These are phyloP conservation scores for Eubasilissa splendida DNA, from an alignment of 2,888 invertebrate genomes.

Conservation along the genomic window DNA sequence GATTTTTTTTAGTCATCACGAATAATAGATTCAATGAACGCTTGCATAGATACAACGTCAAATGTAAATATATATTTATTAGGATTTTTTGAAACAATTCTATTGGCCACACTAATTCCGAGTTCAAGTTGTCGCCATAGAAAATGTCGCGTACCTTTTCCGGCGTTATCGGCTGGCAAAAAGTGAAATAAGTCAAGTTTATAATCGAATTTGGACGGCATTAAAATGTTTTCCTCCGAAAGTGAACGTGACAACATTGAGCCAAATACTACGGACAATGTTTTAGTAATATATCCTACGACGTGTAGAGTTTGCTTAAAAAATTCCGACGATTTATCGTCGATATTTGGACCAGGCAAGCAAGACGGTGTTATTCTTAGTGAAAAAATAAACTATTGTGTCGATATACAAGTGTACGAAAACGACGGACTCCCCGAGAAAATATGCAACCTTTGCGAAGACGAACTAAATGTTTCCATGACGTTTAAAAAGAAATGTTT, in stretches of 20 bases:
- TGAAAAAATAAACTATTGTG: slow-evolving; percentile 46
- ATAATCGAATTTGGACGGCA: slow-evolving; percentile 9
- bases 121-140: slow-evolving; percentile 17
- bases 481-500: slow-evolving; percentile 44
- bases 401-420: slow-evolving; percentile 45
- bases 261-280: slow-evolving; percentile 10
- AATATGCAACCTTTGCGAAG: slow-evolving; percentile 44
- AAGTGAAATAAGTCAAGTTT: slow-evolving; percentile 6
- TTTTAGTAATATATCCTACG: slow-evolving; percentile 33
- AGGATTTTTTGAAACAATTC: too few relatives aligned
- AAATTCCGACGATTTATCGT: slow-evolving; percentile 37
- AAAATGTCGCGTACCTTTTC: slow-evolving; percentile 44
- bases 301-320: slow-evolving; percentile 45
- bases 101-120: slow-evolving; percentile 9
- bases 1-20: too few relatives aligned
- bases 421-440: slow-evolving; percentile 46
- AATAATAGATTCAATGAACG: too few relatives aligned
- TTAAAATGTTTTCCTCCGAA: slow-evolving; percentile 32
- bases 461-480: slow-evolving; percentile 42
- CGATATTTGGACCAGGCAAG: slow-evolving; percentile 42
- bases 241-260: slow-evolving; percentile 14
- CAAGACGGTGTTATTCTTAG: slow-evolving; percentile 41
- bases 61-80: too few relatives aligned
- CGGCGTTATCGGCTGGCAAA: slow-evolving; percentile 35
- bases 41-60: too few relatives aligned